Conservation (phyloP, 2,797 vertebrate species). For the Chanos chanos region DNA sequence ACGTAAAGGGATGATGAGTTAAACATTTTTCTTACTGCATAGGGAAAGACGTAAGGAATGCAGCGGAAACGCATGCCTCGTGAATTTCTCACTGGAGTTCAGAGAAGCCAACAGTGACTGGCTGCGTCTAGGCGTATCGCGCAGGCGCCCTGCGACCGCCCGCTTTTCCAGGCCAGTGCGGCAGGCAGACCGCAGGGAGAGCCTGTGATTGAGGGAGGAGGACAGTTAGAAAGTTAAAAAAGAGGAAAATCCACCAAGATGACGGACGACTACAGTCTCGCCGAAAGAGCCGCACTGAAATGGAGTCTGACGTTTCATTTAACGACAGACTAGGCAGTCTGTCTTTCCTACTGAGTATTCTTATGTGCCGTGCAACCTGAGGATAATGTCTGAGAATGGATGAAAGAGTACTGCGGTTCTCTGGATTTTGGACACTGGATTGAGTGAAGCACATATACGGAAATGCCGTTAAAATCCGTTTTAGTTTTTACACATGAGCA, state of each 20-base stretch:
- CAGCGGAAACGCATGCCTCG: conserved; percentile 19
- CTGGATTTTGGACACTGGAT: conserved; percentile 26
- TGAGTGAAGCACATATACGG: conserved; percentile 6
- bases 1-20: no score
- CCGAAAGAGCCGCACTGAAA: not conserved
- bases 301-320: conserved; percentile 23
- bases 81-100: conserved; percentile 23
- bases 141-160: conserved; percentile 60
- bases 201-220: conserved; percentile 32
- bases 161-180: conserved; percentile 63
- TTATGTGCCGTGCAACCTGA: conserved; percentile 38
- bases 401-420: conserved; percentile 52
- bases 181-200: conserved; percentile 77
- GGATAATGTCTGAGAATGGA: conserved; percentile 59
- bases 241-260: conserved; percentile 36
- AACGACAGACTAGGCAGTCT: conserved; percentile 18
- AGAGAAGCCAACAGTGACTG: conserved; percentile 27
- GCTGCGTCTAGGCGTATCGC: conserved; percentile 62
- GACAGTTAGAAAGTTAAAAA: conserved; percentile 31
- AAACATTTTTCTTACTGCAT: not conserved
- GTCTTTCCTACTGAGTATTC: conserved; percentile 32
- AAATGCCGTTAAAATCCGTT: conserved; percentile 26
- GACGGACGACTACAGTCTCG: conserved; percentile 17
- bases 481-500: no score
- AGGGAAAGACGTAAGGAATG: not conserved